Evolutionary conservation across 2,888 invertebrate species (phyloP).

Genomic region (Drosophila yooni): DNA sequence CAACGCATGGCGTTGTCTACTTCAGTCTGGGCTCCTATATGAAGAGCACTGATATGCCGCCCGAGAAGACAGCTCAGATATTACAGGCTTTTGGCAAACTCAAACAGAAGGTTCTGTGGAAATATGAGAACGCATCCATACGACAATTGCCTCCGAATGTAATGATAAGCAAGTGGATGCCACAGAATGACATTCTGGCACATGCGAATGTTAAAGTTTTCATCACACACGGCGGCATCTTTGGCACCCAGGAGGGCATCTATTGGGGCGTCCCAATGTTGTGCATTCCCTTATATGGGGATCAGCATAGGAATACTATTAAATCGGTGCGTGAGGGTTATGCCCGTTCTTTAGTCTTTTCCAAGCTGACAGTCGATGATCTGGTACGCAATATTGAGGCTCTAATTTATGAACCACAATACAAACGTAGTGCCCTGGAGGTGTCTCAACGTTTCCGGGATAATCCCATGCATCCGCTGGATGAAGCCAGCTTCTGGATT

Average conservation of each 20-base stretch:
- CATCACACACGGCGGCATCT: slow-evolving; percentile 85
- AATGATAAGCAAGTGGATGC: slow-evolving; percentile 86
- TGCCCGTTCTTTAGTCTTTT: slow-evolving; percentile 83
- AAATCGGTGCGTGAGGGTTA: slow-evolving; percentile 84
- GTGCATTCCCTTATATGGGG: slow-evolving; percentile 85
- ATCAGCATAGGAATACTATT: slow-evolving; percentile 85
- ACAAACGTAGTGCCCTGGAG: slow-evolving; percentile 84
- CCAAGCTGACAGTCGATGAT: slow-evolving; percentile 81
- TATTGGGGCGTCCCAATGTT: slow-evolving; percentile 85
- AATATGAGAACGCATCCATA: slow-evolving; percentile 85
- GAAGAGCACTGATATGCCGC: slow-evolving; percentile 85
- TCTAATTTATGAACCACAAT: slow-evolving; percentile 83
- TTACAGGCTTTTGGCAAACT: slow-evolving; percentile 85
- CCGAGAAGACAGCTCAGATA: slow-evolving; percentile 82
- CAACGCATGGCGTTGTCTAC: slow-evolving; percentile 85
- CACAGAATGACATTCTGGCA: slow-evolving; percentile 86
- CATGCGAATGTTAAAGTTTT: slow-evolving; percentile 85
- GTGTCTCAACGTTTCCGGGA: slow-evolving; percentile 86
- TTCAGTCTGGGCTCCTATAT: slow-evolving; percentile 86
- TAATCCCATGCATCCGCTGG: slow-evolving; percentile 86
- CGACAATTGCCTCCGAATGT: slow-evolving; percentile 85
- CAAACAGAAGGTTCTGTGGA: slow-evolving; percentile 86
- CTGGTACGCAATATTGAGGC: slow-evolving; percentile 82
- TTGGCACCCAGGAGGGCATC: slow-evolving; percentile 85
- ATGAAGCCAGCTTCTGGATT: slow-evolving; percentile 87